Base-by-base conservation (phyloP, 2,888 invertebrate genomes). In the Phrixothrix hirtus region DNA sequence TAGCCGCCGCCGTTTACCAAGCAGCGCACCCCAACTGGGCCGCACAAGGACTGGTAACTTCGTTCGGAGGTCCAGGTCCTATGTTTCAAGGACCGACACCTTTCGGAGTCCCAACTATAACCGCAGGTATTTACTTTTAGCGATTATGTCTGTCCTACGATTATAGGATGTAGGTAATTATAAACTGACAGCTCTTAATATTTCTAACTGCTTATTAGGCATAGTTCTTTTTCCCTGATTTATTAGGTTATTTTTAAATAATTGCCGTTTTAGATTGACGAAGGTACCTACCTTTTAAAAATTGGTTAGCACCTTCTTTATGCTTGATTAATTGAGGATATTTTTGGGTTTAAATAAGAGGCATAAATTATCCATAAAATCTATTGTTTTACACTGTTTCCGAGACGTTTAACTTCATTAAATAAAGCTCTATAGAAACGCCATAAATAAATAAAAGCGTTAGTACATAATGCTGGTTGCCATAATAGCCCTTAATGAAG, bases 1-100 rank as follows among this genome's bases (percentile, higher is more conserved):
- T 87, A 46, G 84, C 85, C 35, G 87, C 87, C 51, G 88, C 88
- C 53, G 88, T 88, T 43, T 76, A 77, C 51, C 75, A 75, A 61
- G 75, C 75, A 41, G 73, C 75, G 11, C 75, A 76, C 64, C 74
- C 75, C 11, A 75, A 75, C 47, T 77, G 77, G 77, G 83, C 85
- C 1, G 84, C 84, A 65, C 83, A 83, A 69, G 78, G 81, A 64
- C 79, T 85, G 35, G 78, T 86, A 43, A 80, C 82, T 57, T 79
- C 79, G 11, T 76, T 76, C 60, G 79, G 77, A 17, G 78, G 80
- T 29, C 79, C 80, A 2, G 81, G 81, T 66, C 82, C 85, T 12
- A 78, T 87, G 63, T 87, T 87, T 75, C 86, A 85, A 65, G 83
- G 86, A 58, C 84, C 79, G 57, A 75, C 83, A 62, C 73, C 73